Percentiles rank a stretch among this genome's conserved stretches.
These are phyloP conservation scores for Ferrisia virgata DNA, from an alignment of 2,888 invertebrate genomes.

Conservation along the genomic window DNA sequence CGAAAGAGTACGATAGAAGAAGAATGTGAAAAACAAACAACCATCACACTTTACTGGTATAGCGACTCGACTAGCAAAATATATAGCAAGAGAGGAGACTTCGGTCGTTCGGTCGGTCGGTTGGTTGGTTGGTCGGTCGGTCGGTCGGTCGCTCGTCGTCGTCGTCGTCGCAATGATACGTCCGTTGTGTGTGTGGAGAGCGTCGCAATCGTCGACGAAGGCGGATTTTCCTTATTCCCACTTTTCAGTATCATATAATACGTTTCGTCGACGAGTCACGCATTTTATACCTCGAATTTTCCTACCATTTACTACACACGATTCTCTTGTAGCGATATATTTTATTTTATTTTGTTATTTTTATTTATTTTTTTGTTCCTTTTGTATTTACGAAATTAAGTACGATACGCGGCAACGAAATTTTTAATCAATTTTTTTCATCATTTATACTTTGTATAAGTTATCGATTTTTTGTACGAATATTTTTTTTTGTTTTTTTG, in stretches of 20 bases:
- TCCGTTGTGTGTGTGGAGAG: not conserved
- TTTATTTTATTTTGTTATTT: not conserved
- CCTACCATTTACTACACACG: not conserved
- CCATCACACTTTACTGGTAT: no score
- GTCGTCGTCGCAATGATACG: slow-evolving; percentile 15
- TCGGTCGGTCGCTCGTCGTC: no score
- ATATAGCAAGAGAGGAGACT: no score
- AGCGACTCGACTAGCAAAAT: no score
- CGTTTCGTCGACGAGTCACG: slow-evolving; percentile 16
- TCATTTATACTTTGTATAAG: not conserved
- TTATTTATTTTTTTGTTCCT: not conserved
- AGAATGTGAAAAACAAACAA: no score
- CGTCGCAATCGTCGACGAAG: slow-evolving; percentile 14
- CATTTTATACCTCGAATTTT: slow-evolving; percentile 24
- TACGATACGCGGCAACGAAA: no score
- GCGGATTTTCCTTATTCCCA: slow-evolving; percentile 14
- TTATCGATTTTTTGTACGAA: no score
- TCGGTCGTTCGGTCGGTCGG: no score
- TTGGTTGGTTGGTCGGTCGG: no score
- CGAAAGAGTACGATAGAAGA: no score
- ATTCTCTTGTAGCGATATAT: not conserved
- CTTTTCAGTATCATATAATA: slow-evolving; percentile 9
- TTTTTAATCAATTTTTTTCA: not conserved
- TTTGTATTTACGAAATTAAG: no score
- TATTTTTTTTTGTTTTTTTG: no score